A percentile compares a stretch with the other conserved stretches of the same genome.
Conservation (phyloP, 2,888 invertebrate species). For the Stenolophus ochropezus region DNA sequence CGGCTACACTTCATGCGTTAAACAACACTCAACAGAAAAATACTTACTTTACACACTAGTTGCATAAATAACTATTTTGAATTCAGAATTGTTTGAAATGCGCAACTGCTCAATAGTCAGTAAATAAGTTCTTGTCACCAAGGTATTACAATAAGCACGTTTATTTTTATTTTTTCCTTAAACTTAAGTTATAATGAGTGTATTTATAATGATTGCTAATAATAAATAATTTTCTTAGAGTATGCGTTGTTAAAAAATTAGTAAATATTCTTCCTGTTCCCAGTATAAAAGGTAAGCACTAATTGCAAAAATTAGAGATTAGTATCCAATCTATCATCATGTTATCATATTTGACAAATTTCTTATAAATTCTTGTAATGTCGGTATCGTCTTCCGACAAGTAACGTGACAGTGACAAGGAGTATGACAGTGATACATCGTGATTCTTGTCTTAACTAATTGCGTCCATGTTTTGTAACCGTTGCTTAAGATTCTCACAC, state of each 20-base stretch:
- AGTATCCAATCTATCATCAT: background rate
- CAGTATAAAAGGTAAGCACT: background rate
- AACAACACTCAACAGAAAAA: too few relatives aligned
- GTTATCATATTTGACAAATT: background rate
- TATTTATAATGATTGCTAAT: too few relatives aligned
- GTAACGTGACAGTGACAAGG: background rate
- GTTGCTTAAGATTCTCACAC: conserved; percentile 6
- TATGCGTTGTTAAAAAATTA: background rate
- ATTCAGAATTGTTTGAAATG: too few relatives aligned
- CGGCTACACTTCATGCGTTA: too few relatives aligned
- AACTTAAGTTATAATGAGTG: too few relatives aligned
- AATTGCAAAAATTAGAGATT: background rate
- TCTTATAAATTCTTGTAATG: background rate
- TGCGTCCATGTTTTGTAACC: background rate
- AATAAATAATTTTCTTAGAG: too few relatives aligned
- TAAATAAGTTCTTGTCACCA: too few relatives aligned
- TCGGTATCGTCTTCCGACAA: background rate
- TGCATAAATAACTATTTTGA: too few relatives aligned
- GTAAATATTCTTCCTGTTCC: background rate
- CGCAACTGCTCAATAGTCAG: too few relatives aligned
- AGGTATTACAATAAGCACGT: too few relatives aligned
- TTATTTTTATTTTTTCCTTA: too few relatives aligned
- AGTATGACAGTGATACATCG: background rate
- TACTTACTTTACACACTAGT: too few relatives aligned
- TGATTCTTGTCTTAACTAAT: background rate